Base-by-base conservation (phyloP, 2,113 vertebrate species). In the Alethe diademata region DNA sequence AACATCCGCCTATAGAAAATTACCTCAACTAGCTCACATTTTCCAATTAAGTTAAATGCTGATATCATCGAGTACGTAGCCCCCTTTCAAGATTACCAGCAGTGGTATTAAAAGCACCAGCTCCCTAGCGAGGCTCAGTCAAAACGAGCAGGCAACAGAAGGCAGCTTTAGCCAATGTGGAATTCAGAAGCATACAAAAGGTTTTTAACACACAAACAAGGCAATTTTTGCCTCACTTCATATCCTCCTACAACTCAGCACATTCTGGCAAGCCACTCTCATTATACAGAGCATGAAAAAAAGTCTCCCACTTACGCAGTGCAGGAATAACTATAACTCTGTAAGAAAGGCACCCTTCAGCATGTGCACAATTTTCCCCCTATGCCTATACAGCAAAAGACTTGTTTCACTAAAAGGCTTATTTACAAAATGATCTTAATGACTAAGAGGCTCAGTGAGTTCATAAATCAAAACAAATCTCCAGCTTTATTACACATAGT, bases 401-500 rank as follows among this genome's bases (percentile, higher is more conserved):
- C 33, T 74, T 76, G 25, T n/a, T 94, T 56, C 4, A 19, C 47
- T 91, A 9, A 78, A 90, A 38, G 75, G 28, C n/a, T 88, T 93
- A 67, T 80, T 93, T 95, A 64, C 51, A 56, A 90, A 88, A 75
- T 38, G 0, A 80, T 57, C 65, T 56, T 74, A 73, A 96, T 56
- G 78, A 92, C 72, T 71, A 86, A 73, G 78, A 94, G 78, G 64
- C 22, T 80, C 79, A 24, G 57, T 2, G 15, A 96, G 90, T 86
- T 90, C 92, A 93, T 57, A 93, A 93, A 94, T 72, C 65, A 78
- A 88, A 94, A 78, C 58, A 90, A 86, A 88, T 91, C 85, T 79
- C 56, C 69, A 72, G 79, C 48, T 84, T 93, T 75, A 92, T 80
- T 80, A 67, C 75, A 81, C n/a, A 2, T 9, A 85, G 69, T 48